Evolutionary conservation across 2,113 vertebrate genomes (phyloP).

Genomic region (Apodemus speciosus): DNA sequence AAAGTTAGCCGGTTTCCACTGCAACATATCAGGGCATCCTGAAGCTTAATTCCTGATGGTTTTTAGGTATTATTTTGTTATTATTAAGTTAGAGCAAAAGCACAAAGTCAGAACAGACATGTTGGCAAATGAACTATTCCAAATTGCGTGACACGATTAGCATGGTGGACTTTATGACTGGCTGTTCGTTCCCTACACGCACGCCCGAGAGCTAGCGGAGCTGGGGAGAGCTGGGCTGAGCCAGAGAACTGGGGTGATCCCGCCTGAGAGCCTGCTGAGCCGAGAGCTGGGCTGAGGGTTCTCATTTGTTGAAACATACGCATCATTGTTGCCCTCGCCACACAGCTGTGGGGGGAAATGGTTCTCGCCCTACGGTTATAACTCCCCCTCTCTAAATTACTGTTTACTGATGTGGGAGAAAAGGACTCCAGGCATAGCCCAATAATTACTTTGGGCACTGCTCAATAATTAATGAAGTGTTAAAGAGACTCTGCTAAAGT

Average conservation of each 20-base stretch:
- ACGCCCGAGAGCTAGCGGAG: no score
- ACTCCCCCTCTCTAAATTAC: constrained; percentile 69
- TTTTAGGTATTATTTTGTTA: constrained; percentile 25
- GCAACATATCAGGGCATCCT: neutral
- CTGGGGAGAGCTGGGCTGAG: no score
- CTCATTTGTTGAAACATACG: constrained; percentile 64
- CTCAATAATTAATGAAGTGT: constrained; percentile 77
- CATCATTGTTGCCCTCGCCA: constrained; percentile 38
- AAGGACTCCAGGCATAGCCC: constrained; percentile 63
- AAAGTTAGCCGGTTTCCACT: neutral
- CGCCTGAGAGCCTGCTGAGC: no score
- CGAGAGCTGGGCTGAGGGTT: constrained; percentile 42
- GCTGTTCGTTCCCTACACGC: neutral
- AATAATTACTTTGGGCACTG: constrained; percentile 73
- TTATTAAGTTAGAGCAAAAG: constrained; percentile 56
- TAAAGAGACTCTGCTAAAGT: constrained; percentile 61
- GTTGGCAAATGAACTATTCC: constrained; percentile 39
- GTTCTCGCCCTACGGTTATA: constrained; percentile 50
- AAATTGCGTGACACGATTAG: constrained; percentile 17
- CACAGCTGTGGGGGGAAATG: constrained; percentile 71
- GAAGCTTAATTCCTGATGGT: constrained; percentile 3
- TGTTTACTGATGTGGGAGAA: constrained; percentile 71
- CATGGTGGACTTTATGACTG: neutral
- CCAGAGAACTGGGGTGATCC: constrained; percentile 20
- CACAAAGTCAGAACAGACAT: constrained; percentile 44